Percentiles rank a stretch among this genome's conserved stretches.
Conservation (phyloP, 2,797 vertebrate species). For the Eulemur rubriventer region DNA sequence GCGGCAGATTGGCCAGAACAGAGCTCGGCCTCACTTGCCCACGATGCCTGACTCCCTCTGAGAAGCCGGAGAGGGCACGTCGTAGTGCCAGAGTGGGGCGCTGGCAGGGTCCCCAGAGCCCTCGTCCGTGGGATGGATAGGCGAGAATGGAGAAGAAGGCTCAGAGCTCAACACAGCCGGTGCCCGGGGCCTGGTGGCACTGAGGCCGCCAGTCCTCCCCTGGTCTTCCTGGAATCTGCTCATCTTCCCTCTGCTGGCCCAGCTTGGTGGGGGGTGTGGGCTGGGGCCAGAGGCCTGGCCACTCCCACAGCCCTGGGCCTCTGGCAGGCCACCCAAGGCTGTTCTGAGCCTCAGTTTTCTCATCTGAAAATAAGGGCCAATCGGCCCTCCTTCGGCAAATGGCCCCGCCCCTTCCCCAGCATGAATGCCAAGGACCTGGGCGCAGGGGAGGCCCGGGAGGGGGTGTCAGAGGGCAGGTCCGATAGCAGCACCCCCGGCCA, state of each 20-base stretch:
- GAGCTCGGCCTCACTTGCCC: background rate
- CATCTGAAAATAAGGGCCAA: background rate
- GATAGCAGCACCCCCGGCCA: background rate
- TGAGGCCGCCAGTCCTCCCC: background rate
- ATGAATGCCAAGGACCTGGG: background rate
- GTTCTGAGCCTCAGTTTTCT: background rate
- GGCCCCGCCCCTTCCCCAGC: background rate
- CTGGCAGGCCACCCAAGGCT: background rate
- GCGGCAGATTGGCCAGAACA: background rate
- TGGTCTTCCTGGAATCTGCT: background rate
- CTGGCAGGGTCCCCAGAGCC: background rate
- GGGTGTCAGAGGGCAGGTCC: background rate
- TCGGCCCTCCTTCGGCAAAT: background rate
- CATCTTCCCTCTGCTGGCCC: background rate
- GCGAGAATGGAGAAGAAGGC: fast-evolving
- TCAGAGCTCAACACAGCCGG: background rate
- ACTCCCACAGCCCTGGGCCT: background rate
- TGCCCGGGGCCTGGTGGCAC: fast-evolving
- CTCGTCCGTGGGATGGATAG: fast-evolving
- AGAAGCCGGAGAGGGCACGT: background rate
- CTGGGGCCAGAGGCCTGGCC: too few species aligned
- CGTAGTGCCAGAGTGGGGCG: background rate
- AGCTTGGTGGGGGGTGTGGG: fast-evolving
- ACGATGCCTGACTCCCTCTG: fast-evolving
- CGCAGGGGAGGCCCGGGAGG: fast-evolving